Conservation (phyloP, 2,113 vertebrate genomes). For the Mungos mungo region DNA sequence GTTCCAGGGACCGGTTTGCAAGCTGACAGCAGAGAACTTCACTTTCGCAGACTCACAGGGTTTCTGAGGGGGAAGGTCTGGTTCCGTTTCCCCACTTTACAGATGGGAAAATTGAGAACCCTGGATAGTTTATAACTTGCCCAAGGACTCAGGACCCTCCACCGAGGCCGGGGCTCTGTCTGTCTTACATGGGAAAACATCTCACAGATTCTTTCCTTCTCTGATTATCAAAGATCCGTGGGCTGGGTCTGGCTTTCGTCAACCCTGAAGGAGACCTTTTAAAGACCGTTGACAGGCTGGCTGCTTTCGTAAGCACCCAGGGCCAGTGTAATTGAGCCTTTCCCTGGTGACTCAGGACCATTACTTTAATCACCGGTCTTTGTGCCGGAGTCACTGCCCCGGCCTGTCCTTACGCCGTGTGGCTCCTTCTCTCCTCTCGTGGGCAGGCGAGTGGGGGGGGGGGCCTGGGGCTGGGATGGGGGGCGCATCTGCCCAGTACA, state of each 20-base stretch:
- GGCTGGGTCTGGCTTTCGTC: not conserved
- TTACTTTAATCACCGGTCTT: not conserved
- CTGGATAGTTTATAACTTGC: too few relatives aligned
- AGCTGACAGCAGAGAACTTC: not conserved
- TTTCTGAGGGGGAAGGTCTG: not conserved
- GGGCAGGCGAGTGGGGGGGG: not conserved
- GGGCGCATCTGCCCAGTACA: not conserved
- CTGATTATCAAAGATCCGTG: not conserved
- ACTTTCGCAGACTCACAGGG: not conserved
- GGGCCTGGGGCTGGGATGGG: not conserved
- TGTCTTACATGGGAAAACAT: not conserved
- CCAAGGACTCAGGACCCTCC: not conserved
- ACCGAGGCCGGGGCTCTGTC: fast-evolving
- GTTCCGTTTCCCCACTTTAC: fast-evolving
- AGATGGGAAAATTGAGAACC: not conserved
- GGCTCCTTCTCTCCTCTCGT: not conserved
- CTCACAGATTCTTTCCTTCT: not conserved
- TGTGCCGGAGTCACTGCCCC: not conserved
- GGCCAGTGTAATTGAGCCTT: not conserved
- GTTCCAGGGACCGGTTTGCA: too few relatives aligned
- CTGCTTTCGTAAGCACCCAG: not conserved
- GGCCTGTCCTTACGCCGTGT: fast-evolving
- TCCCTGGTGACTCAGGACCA: not conserved
- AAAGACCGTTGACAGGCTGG: not conserved
- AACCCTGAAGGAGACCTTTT: not conserved